phyloP scores from a whole-genome alignment of 2,113 vertebrate species.

The pig (Sus scrofa) region DNA sequence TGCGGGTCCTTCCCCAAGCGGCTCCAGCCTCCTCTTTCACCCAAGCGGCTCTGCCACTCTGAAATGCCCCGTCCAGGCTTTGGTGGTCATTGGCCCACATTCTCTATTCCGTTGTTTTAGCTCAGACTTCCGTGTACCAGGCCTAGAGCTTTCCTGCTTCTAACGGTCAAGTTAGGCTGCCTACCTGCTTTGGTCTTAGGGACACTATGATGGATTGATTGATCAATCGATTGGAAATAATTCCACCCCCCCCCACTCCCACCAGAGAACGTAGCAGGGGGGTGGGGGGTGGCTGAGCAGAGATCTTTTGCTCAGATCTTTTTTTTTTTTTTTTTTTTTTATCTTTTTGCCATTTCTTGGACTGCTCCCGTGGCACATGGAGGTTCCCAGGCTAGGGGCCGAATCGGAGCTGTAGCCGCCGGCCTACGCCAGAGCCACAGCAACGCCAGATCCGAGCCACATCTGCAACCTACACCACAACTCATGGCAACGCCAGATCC shows the following conservation, averaged over 20 bases:
- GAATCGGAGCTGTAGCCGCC: too few species aligned
- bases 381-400: too few species aligned
- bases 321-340: too few species aligned
- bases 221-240: background rate
- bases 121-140: background rate
- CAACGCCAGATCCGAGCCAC: too few species aligned
- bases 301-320: too few species aligned
- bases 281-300: background rate
- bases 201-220: background rate
- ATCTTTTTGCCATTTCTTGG: too few species aligned
- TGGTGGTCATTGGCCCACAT: background rate
- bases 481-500: too few species aligned
- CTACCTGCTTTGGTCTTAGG: background rate
- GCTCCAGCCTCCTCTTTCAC: background rate
- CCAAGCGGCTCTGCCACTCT: background rate
- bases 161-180: background rate
- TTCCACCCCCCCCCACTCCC: background rate
- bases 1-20: background rate
- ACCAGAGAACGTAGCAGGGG: background rate
- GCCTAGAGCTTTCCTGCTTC: background rate
- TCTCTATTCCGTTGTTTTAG: background rate
- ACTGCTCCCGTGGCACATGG: too few species aligned
- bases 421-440: too few species aligned
- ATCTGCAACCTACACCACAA: too few species aligned
- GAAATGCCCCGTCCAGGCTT: background rate